Evolutionary conservation across 2,113 vertebrate genomes (phyloP).

Genomic region (Cairina moschata): DNA sequence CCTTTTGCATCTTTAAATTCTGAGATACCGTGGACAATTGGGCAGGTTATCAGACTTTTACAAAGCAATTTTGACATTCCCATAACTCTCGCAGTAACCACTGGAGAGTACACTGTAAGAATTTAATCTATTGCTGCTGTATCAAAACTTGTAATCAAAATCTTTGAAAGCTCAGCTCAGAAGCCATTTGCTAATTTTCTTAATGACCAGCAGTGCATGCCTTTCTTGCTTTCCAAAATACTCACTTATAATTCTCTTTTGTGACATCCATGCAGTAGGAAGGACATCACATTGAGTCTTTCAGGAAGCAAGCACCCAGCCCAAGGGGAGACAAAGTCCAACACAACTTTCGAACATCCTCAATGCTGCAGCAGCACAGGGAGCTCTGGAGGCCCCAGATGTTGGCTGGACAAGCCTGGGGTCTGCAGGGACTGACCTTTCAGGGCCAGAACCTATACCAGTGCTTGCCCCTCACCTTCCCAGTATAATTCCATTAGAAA

Average conservation of each 20-base stretch:
- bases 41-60: background rate
- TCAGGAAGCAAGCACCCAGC: background rate
- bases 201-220: background rate
- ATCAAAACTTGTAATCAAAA: background rate
- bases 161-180: background rate
- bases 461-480: background rate
- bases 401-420: background rate
- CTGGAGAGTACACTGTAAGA: background rate
- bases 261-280: background rate
- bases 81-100: background rate
- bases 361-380: too few relatives aligned
- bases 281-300: background rate
- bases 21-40: background rate
- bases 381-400: rapidly evolving
- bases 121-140: background rate
- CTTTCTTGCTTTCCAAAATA: background rate
- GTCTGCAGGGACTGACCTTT: background rate
- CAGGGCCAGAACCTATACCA: background rate
- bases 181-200: background rate
- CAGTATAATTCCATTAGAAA: background rate
- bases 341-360: background rate
- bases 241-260: background rate
- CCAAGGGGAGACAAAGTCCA: background rate
- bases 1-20: background rate
- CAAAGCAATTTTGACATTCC: background rate